Evolutionary conservation across 2,888 invertebrate genomes (phyloP).

Genomic region (Tenodera sinensis): DNA sequence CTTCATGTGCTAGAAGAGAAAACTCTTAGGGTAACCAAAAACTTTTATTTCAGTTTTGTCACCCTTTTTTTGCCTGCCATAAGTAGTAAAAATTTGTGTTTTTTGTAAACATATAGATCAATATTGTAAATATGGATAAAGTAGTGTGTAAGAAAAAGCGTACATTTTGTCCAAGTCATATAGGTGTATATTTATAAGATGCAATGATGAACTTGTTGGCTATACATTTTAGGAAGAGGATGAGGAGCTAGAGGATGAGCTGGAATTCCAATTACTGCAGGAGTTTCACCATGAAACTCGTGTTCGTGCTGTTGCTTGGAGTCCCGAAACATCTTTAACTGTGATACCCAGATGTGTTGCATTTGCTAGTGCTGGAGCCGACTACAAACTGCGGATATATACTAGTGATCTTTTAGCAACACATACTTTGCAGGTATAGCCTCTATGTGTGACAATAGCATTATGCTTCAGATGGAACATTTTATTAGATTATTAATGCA

Average conservation of each 20-base stretch:
- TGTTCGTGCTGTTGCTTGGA: constrained; percentile 56
- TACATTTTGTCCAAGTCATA: no score
- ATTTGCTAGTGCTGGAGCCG: constrained; percentile 54
- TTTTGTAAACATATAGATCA: no score
- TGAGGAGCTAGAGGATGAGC: constrained; percentile 48
- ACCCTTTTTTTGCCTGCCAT: no score
- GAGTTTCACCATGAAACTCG: constrained; percentile 55
- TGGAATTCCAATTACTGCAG: constrained; percentile 49
- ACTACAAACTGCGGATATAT: constrained; percentile 46
- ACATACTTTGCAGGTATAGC: constrained; percentile 24
- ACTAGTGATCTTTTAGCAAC: constrained; percentile 27
- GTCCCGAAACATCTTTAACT: constrained; percentile 59
- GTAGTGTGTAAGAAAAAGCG: no score
- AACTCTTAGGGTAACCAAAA: no score
- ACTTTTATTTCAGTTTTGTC: no score
- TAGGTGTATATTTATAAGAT: neutral
- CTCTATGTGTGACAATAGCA: neutral
- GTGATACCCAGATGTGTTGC: constrained; percentile 55
- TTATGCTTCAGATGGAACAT: no score
- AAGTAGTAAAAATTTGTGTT: no score
- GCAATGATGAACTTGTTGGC: neutral
- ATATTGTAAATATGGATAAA: no score
- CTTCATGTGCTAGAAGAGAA: no score
- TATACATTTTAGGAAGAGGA: constrained; percentile 46
- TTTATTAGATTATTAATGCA: no score